Conservation (phyloP, 1,140 invertebrate species). For the Mya arenaria region DNA sequence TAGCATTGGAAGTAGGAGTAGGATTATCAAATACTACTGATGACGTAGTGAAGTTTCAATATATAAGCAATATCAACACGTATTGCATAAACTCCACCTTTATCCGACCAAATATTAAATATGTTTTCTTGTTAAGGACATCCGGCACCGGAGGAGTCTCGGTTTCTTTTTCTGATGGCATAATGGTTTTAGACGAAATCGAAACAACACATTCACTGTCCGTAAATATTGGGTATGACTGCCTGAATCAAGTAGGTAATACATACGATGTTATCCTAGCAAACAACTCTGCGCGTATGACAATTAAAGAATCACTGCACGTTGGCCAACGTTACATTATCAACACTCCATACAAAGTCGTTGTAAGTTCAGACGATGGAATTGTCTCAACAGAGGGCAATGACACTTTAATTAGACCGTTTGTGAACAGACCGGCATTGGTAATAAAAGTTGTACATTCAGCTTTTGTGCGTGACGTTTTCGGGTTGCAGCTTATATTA, state of each 20-base stretch:
- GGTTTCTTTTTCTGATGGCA: conserved; percentile 1
- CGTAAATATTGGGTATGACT: neutral
- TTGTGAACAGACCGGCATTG: neutral
- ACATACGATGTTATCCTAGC: neutral
- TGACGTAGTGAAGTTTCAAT: conserved; percentile 41
- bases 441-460: neutral
- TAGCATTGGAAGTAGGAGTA: conserved; percentile 51
- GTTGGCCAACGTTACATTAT: neutral
- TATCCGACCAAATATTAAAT: neutral
- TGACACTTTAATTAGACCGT: neutral
- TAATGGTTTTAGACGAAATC: neutral
- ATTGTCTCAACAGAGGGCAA: neutral
- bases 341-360: neutral
- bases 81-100: neutral
- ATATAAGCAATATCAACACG: neutral
- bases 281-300: neutral
- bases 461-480: neutral
- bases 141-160: neutral
- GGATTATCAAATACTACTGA: conserved; percentile 43
- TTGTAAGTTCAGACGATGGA: no score
- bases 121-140: conserved; percentile 19
- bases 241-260: neutral
- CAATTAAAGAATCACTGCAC: neutral
- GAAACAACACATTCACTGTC: neutral
- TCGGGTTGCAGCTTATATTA: no score